A percentile compares a stretch with the other conserved stretches of the same genome.
Evolutionary conservation across 2,888 invertebrate species (phyloP).

Genomic region (Glyphotaelius pellucidus): DNA sequence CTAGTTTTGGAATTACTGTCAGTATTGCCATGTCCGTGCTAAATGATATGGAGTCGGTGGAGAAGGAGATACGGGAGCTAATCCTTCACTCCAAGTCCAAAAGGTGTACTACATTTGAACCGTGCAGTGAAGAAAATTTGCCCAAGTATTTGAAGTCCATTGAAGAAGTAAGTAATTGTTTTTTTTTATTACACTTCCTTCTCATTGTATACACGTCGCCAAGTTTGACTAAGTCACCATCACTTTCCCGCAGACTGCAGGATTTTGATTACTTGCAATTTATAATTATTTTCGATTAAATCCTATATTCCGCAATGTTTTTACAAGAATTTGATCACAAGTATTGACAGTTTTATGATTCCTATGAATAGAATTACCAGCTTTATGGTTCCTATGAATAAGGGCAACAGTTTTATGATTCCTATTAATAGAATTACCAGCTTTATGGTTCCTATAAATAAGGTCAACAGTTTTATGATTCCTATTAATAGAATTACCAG

Average conservation of each 20-base stretch:
- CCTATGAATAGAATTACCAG: no score
- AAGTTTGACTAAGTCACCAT: neutral
- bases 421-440: no score
- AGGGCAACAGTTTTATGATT: no score
- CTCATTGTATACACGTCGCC: neutral
- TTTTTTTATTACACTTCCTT: neutral
- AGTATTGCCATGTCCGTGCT: conserved; percentile 48
- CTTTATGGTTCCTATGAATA: no score
- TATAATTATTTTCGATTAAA: neutral
- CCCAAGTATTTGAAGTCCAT: conserved; percentile 60
- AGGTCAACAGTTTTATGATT: no score
- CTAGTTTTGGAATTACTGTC: neutral
- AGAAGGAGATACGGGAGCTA: conserved; percentile 62
- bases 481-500: no score
- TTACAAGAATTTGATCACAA: neutral
- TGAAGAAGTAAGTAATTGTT: conserved; percentile 56
- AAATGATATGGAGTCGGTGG: conserved; percentile 61
- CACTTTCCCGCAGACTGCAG: neutral
- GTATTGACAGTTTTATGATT: no score
- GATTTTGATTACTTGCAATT: neutral
- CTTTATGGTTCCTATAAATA: no score
- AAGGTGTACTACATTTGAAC: conserved; percentile 59
- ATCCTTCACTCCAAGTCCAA: conserved; percentile 63
- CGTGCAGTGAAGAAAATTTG: conserved; percentile 63
- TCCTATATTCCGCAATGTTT: neutral